Evolutionary conservation across 1,140 invertebrate species (phyloP).

Genomic region (Dendroctonus valens): DNA sequence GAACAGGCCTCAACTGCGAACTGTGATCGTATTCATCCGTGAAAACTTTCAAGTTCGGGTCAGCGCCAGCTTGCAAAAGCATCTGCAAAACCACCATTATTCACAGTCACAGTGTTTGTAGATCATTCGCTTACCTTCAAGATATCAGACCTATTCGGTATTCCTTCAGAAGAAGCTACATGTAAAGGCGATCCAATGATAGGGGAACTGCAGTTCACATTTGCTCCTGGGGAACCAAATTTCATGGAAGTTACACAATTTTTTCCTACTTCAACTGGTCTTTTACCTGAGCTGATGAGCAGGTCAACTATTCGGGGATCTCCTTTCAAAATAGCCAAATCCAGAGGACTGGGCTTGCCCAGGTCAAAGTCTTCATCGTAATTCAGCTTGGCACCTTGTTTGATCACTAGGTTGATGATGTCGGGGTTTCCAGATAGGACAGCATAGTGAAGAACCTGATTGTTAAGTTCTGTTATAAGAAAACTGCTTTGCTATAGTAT

Average conservation of each 20-base stretch:
- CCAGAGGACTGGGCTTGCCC: constrained; percentile 78
- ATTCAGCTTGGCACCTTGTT: constrained; percentile 74
- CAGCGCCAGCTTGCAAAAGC: constrained; percentile 71
- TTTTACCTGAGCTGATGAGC: constrained; percentile 65
- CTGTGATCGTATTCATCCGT: constrained; percentile 65
- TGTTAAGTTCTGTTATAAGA: constrained; percentile 1
- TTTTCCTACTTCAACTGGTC: neutral
- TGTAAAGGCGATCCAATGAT: constrained; percentile 83
- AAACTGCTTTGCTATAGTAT: neutral
- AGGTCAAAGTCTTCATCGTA: constrained; percentile 63
- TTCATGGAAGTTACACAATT: constrained; percentile 4
- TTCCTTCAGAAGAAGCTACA: constrained; percentile 81
- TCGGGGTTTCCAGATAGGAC: constrained; percentile 74
- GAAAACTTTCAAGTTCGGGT: constrained; percentile 76
- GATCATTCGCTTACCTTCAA: constrained; percentile 44
- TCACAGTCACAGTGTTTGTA: neutral
- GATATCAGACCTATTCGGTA: constrained; percentile 69
- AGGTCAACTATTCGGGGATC: constrained; percentile 71
- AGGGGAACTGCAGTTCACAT: constrained; percentile 78
- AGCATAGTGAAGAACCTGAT: constrained; percentile 75
- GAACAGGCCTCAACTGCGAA: constrained; percentile 66
- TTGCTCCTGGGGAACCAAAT: constrained; percentile 59
- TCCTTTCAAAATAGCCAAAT: constrained; percentile 80
- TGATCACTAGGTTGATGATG: constrained; percentile 77
- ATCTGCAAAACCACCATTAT: constrained; percentile 53